Conservation (phyloP, 2,113 vertebrate genomes). For the Carassius carassius region DNA sequence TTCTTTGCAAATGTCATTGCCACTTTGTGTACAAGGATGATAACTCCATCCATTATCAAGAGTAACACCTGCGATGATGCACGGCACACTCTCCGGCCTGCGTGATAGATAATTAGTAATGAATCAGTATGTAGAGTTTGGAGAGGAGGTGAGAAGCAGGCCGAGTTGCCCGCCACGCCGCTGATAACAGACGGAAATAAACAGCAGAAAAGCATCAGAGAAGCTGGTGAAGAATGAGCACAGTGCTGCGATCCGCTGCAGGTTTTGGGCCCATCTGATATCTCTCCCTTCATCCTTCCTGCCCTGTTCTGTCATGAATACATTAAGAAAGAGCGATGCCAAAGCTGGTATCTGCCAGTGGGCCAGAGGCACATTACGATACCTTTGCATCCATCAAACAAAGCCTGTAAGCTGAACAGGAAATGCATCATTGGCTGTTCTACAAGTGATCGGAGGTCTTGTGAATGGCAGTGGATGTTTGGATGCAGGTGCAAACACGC, state of each 20-base stretch:
- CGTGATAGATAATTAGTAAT: slow-evolving; percentile 66
- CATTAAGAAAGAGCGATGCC: slow-evolving; percentile 61
- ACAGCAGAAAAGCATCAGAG: slow-evolving; percentile 29
- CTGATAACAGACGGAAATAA: slow-evolving; percentile 59
- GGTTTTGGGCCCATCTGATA: slow-evolving; percentile 54
- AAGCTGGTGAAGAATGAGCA: slow-evolving; percentile 52
- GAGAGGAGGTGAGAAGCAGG: slow-evolving; percentile 30
- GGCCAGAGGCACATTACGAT: slow-evolving; percentile 53
- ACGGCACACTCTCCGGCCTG: slow-evolving; percentile 67
- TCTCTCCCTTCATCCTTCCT: slow-evolving; percentile 56
- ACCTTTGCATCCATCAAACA: slow-evolving; percentile 59
- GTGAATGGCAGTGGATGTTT: slow-evolving; percentile 42
- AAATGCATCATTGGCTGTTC: slow-evolving; percentile 50
- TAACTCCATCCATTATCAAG: slow-evolving; percentile 83
- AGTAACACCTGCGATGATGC: slow-evolving; percentile 78
- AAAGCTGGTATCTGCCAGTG: slow-evolving; percentile 53
- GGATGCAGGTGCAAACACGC: slow-evolving; percentile 18
- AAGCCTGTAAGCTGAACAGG: slow-evolving; percentile 51
- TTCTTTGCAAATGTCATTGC: slow-evolving; percentile 84
- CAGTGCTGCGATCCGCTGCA: slow-evolving; percentile 31
- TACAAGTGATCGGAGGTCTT: slow-evolving; percentile 45
- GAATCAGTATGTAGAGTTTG: slow-evolving; percentile 61
- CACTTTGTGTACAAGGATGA: slow-evolving; percentile 75
- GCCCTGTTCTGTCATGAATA: slow-evolving; percentile 54
- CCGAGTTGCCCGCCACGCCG: not conserved